Evolutionary conservation across 2,113 vertebrate genomes (phyloP), one percentile per base, ranked within the genome.

Genomic region (Rhinoderma darwinii): DNA sequence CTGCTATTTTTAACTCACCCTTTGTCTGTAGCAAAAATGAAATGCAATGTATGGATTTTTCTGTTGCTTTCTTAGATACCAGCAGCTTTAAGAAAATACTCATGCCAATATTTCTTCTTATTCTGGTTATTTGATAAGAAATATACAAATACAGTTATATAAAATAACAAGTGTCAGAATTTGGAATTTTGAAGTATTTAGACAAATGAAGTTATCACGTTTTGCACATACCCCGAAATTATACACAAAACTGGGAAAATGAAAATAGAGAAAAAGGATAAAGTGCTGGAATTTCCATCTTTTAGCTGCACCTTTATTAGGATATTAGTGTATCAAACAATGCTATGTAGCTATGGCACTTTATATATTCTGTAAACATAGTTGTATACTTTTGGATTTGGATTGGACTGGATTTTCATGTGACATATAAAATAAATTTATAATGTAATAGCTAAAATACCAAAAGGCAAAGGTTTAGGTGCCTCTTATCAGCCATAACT

Each of bases 1-100:
- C 39, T 87, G 80, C 51, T 82, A 75, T 87, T 50, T 87, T 87
- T 87, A 82, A 59, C 68, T 87, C 35, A 63, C 27, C 54, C 68
- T 82, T 80, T 74, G 47, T 74, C 27, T 61, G 51, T 37, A 50
- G 22, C 37, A 43, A 37, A 17, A 51, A 74, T 43, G 59, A 82
- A 87, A 82, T 82, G 86, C 86, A 75, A 72, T 73, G 35, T 82
- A 82, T 59, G 39, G 70, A 41, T 1, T 82, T 87, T 87, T 47
- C 41, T 3, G 61, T n/a, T 82, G 61, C 54, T 50, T 87, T 32
- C 32, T 73, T 73, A 81, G 30, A 74, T 61, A 35, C 77, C 68
- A 63, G 70, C 35, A 75, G 25, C 70, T 22, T 56, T 63, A 47
- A 54, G n/a, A 81, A 75, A 47, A 25, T 27, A 72, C 41, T 32